phyloP scores from a whole-genome alignment of 2,113 vertebrate species.

The Entelurus aequoreus region DNA sequence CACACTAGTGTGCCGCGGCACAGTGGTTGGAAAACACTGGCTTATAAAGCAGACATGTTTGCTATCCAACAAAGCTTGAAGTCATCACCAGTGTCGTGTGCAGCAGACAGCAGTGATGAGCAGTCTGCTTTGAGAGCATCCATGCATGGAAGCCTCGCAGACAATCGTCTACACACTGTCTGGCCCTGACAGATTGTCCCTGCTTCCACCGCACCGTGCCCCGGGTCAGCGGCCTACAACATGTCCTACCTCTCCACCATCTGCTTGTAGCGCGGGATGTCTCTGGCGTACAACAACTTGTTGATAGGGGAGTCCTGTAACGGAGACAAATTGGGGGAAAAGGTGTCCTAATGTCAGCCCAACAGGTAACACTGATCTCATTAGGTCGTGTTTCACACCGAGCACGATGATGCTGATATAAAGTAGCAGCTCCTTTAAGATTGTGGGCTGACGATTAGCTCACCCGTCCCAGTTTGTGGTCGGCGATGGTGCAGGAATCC shows the following conservation, averaged over 20 bases:
- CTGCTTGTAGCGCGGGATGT: constrained; percentile 77
- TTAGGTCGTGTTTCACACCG: too few species aligned
- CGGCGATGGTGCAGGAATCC: constrained; percentile 96
- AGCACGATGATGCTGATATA: too few species aligned
- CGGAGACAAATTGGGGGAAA: constrained; percentile 18
- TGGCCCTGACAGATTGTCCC: constrained; percentile 54
- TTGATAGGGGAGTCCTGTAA: constrained; percentile 74
- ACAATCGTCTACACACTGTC: constrained; percentile 44
- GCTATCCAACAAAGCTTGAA: constrained; percentile 5
- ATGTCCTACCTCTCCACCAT: constrained; percentile 74
- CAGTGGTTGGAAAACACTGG: too few species aligned
- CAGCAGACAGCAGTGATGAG: constrained; percentile 36
- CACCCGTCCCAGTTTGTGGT: constrained; percentile 95
- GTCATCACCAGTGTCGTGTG: constrained; percentile 20
- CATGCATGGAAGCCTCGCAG: constrained; percentile 50
- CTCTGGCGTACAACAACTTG: constrained; percentile 75
- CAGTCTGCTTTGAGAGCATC: constrained; percentile 47
- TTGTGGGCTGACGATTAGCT: constrained; percentile 11
- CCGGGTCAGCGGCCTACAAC: constrained; percentile 42
- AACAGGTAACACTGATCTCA: too few species aligned
- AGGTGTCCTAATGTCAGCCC: too few species aligned
- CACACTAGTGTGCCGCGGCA: too few species aligned
- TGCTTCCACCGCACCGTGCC: constrained; percentile 13
- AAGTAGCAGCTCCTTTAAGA: too few species aligned
- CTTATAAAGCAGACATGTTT: constrained; percentile 9